Evolutionary conservation across 2,888 invertebrate species (phyloP), one percentile per base, ranked within the genome.

Genomic region (Cyclophora punctaria): DNA sequence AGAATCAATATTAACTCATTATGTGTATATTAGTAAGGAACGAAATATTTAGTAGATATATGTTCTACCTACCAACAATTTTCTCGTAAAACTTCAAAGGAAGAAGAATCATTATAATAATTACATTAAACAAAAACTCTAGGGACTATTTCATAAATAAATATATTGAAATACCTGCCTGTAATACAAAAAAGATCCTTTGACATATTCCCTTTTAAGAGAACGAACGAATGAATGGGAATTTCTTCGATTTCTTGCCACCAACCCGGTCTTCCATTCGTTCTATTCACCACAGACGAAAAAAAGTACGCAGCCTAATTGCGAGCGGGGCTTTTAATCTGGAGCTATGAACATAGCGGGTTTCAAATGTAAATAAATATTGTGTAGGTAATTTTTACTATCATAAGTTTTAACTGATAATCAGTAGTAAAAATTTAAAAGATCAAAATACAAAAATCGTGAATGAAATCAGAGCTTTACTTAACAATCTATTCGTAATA

Each of bases 301-400:
- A 74, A 75, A 78, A 73, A 66, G 65, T 69, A 72, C 67, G 61
- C 54, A 57, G 62, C 74, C 71, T 82, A 80, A 83, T 81, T 81
- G 78, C 78, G 68, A 73, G 66, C 62, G 66, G 66, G 64, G 72
- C 69, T 78, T 75, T 74, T 65, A 68, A 58, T 57, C 59, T 58
- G 52, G 57, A 64, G 76, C 77, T 63, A 66, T 42, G 46, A 64
- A 64, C 62, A 47, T 37, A 48, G 71, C 66, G 67, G 41, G 34
- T 7, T 5, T 7, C 20, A 34, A 35, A 43, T 20, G 34, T 33
- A 43, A 3, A 43, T 33, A 43, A 3, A 43, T 42, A 42, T 0
- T 4, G 42, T n/a, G 3, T 7, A 4, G 3, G 3, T 43, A 7
- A 7, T 43, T 5, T 5, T 4, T 7, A 7, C 20, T 43, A 3